Evolutionary conservation across 2,797 vertebrate genomes (phyloP), one percentile per base, ranked within the genome.

Genomic region (Aplochiton taeniatus): DNA sequence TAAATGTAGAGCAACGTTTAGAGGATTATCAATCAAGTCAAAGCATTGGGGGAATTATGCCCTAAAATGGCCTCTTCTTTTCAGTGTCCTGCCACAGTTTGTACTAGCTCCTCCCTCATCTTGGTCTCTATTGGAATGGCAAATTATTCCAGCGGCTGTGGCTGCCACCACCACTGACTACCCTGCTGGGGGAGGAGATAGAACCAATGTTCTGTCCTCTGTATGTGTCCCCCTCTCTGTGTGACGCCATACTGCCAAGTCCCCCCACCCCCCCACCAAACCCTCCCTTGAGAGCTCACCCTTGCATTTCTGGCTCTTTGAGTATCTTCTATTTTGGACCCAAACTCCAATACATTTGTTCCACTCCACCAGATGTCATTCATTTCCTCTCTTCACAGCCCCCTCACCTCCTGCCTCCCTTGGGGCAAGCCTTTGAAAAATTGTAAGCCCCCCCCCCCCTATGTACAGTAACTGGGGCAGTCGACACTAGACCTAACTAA

Each of bases 1-100:
- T 92, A 92, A 93, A 92, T 93, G 91, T 90, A 90, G 90, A 85
- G 89, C 84, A 92, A 91, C 90, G 87, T 91, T 92, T 91, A 86
- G 83, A 87, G 83, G 86, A 87, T 87, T 83, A 92, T 92, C 91
- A 90, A 91, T 93, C 91, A 87, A 82, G 72, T 72, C 70, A 64
- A 75, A 76, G 44, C 54, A 83, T 79, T 63, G 44, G 66, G 78
- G 74, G 72, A 89, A 88, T 90, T 85, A 84, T 81, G 70, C 74
- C 84, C 77, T 67, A 84, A 87, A 89, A 90, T 81, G 78, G 77
- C 68, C 72, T 76, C 76, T 77, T 80, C 81, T 75, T 79, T 88
- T 89, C 91, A 85, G 92, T 91, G 90, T 90, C 82, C 85, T 84
- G 81, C 82, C 80, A 89, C 86, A 83, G 80, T 72, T 45, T 76